Evolutionary conservation across 2,888 invertebrate species (phyloP), one percentile per base, ranked within the genome.

Genomic region (Monochamus alternatus): DNA sequence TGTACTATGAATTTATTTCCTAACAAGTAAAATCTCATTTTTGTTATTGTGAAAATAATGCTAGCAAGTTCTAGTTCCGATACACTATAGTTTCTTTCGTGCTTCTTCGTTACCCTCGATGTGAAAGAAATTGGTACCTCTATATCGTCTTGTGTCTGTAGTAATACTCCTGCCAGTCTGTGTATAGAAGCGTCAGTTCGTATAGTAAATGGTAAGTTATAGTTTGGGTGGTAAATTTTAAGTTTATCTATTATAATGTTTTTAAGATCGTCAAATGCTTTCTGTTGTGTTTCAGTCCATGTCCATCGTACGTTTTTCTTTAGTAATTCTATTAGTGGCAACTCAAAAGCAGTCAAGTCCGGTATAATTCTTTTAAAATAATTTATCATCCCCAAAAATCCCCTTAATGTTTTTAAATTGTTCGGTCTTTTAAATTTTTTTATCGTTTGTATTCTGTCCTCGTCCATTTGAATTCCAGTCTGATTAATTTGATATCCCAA

Each of bases 351-450:
- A n/a, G 60, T 14, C 10, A 75, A 43, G 62, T 75, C 32, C 3
- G 75, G 64, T 44, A 67, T 22, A 22, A 1, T 22, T 22, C 1
- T 22, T 22, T 22, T 22, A 22, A 22, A 22, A 22, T 75, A 75
- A 30, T 73, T 73, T 3, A 73, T 22, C 5, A 68, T 73, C 55
- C 75, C 72, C 3, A 75, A 68, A 68, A 75, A 75, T 64, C 68
- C 73, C 47, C 73, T 62, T 12, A 75, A 22, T 32, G 58, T 62
- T 12, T 70, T 74, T 44, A 74, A 59, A 65, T 65, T 71, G 3
- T 38, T 30, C 8, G 71, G 70, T 75, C 43, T 71, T 8, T n/a
- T 30, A 75, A 65, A 75, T 5, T 71, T 47, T 71, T 52, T 8
- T 31, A 75, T 75, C n/a, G 51, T 44, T 60, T 65, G 10, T 66